Base-by-base conservation (phyloP, 1,140 invertebrate genomes). In the Halyomorpha halys region DNA sequence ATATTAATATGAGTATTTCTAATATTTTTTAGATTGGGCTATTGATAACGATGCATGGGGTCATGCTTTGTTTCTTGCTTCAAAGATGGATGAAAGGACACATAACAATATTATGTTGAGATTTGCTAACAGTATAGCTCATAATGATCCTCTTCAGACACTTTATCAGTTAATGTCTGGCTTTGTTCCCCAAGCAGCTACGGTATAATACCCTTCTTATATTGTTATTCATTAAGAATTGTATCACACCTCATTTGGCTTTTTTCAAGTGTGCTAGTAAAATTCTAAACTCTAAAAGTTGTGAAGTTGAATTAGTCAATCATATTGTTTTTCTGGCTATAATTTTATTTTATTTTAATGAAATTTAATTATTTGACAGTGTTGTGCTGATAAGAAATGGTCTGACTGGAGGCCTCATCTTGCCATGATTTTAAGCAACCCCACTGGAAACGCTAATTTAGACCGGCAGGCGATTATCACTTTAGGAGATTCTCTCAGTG, bases 341-440 rank as follows among this genome's bases (percentile, higher is more conserved):
- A n/a, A n/a, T n/a, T n/a, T n/a, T n/a, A 30, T 30, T 30, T 30
- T 30, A 30, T 3, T 30, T 30, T 30, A 4, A 30, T 30, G 8
- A 4, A 30, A 30, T 30, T 30, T 8, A 30, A 30, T 49, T 49
- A n/a, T 56, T 56, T 72, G 74, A 8, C 71, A 86, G 84, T 83
- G 86, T 76, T 82, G 89, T 65, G 77, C 83, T n/a, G 90, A 94
- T 76, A 86, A 87, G 67, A 85, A 84, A 66, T 96, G 92, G 90
- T 92, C 91, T 65, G 94, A 97, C 74, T 98, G 94, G 95, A 81
- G 91, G 62, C 90, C 92, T 21, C 94, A 97, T 80, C 78, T 96
- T 54, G 93, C 94, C 16, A 94, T 97, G 83, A 85, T 98, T 67
- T 81, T 97, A 25, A 90, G 92, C 27, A 97, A 97, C 75, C 83